A percentile compares a stretch with the other conserved stretches of the same genome.
Evolutionary conservation across 2,113 vertebrate species (phyloP).

Genomic region (Synchiropus splendidus): DNA sequence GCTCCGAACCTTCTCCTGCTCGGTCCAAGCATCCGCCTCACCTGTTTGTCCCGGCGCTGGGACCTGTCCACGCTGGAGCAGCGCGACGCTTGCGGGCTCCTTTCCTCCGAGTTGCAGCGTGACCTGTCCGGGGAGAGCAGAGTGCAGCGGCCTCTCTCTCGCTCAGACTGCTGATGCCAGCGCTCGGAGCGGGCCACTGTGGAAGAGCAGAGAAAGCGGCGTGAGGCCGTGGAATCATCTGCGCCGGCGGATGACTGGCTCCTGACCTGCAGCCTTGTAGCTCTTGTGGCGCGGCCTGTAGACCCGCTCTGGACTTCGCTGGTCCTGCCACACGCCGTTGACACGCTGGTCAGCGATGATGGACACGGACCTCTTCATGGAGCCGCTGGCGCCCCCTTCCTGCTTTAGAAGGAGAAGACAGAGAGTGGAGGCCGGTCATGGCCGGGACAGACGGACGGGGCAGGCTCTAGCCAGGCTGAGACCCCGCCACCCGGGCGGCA

Average conservation of each 20-base stretch:
- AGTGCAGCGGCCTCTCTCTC: slow-evolving; percentile 82
- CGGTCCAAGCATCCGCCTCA: too few relatives aligned
- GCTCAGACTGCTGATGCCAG: slow-evolving; percentile 70
- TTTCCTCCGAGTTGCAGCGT: slow-evolving; percentile 87
- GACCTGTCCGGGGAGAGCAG: slow-evolving; percentile 84
- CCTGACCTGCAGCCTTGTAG: slow-evolving; percentile 84
- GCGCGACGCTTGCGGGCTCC: slow-evolving; percentile 77
- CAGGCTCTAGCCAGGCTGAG: too few relatives aligned
- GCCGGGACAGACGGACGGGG: too few relatives aligned
- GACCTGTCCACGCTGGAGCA: slow-evolving; percentile 81
- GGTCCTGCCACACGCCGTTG: slow-evolving; percentile 85
- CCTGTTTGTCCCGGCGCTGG: slow-evolving; percentile 75
- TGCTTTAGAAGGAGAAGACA: slow-evolving; percentile 28
- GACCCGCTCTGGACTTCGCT: slow-evolving; percentile 79
- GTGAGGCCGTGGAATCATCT: too few relatives aligned
- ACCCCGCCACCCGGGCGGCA: too few relatives aligned
- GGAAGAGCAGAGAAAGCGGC: background rate
- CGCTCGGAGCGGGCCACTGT: slow-evolving; percentile 83
- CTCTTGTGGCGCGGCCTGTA: slow-evolving; percentile 89
- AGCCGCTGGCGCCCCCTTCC: slow-evolving; percentile 75
- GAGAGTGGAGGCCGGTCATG: too few relatives aligned
- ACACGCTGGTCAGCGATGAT: slow-evolving; percentile 80
- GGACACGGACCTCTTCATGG: slow-evolving; percentile 84
- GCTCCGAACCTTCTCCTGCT: slow-evolving; percentile 1
- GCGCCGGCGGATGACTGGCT: too few relatives aligned